Conservation (phyloP, 1,140 invertebrate species). For the Philotrypesis tridentata region DNA sequence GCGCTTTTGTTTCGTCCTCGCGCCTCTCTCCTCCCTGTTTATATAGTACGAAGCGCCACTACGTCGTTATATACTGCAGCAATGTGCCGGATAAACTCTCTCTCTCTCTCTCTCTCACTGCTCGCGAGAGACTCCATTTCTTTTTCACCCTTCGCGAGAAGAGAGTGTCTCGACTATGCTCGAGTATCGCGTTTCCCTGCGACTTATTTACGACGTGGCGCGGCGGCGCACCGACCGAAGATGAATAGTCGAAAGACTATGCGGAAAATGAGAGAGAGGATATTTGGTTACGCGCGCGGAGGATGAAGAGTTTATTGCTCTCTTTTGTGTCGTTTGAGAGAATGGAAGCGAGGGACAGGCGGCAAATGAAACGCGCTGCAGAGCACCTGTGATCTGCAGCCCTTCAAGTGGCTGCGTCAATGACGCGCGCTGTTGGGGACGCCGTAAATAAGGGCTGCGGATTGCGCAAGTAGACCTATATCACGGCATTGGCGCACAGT, state of each 20-base stretch:
- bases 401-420: background rate
- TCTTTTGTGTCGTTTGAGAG: slow-evolving; percentile 38
- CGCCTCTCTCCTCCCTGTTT: background rate
- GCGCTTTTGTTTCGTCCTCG: slow-evolving; percentile 67
- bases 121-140: slow-evolving; percentile 53
- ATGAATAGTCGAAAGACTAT: slow-evolving; percentile 24
- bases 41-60: background rate
- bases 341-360: background rate
- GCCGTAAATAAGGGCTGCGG: background rate
- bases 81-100: slow-evolving; percentile 39
- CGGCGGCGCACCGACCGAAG: slow-evolving; percentile 2
- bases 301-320: slow-evolving; percentile 43
- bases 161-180: background rate
- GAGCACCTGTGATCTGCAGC: background rate
- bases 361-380: slow-evolving; percentile 5
- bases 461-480: background rate
- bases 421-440: background rate
- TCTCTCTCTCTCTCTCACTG: slow-evolving; percentile 40
- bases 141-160: slow-evolving; percentile 56
- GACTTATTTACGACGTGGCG: slow-evolving; percentile 43
- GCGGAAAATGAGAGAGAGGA: background rate
- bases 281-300: slow-evolving; percentile 11
- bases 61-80: background rate
- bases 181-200: slow-evolving; percentile 51
- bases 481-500: too few species aligned